Percentiles rank a stretch among this genome's conserved stretches.
Conservation (phyloP, 2,113 vertebrate genomes). For the Machaerirhynchus nigripectus region DNA sequence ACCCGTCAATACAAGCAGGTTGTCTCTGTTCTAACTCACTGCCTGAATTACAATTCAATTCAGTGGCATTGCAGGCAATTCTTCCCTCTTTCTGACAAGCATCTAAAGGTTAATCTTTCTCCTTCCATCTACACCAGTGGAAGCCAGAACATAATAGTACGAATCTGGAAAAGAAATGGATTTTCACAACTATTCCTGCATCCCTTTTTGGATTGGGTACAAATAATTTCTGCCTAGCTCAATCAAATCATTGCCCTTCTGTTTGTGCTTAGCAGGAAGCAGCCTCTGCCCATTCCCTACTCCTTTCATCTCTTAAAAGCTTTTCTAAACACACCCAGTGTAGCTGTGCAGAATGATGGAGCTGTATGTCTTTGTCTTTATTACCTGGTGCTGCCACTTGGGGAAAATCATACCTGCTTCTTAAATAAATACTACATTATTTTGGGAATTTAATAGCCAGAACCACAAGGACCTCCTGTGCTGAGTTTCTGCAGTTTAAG, state of each 20-base stretch:
- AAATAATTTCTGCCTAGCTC: neutral
- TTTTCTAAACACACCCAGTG: neutral
- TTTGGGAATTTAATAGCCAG: neutral
- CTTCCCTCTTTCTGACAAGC: neutral
- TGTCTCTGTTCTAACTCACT: conserved; percentile 40
- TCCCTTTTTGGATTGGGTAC: neutral
- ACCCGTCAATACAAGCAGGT: conserved; percentile 41
- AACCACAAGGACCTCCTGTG: neutral
- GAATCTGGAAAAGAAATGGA: neutral
- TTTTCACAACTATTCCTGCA: neutral
- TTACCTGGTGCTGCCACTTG: neutral
- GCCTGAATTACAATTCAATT: neutral
- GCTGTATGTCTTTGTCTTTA: neutral
- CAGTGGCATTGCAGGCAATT: neutral
- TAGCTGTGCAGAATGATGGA: neutral
- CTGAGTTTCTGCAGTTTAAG: neutral
- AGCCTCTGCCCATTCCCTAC: neutral
- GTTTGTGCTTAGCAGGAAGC: neutral
- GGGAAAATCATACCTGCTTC: neutral
- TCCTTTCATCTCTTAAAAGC: conserved; percentile 31
- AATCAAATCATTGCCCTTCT: neutral
- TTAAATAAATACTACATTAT: neutral
- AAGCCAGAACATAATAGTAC: neutral
- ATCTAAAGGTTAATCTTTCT: conserved; percentile 8
- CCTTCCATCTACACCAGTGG: neutral